Percentiles rank a stretch among this genome's conserved stretches.
Evolutionary conservation across 2,888 invertebrate species (phyloP).

Genomic region (Xanthostigma xanthostigma): DNA sequence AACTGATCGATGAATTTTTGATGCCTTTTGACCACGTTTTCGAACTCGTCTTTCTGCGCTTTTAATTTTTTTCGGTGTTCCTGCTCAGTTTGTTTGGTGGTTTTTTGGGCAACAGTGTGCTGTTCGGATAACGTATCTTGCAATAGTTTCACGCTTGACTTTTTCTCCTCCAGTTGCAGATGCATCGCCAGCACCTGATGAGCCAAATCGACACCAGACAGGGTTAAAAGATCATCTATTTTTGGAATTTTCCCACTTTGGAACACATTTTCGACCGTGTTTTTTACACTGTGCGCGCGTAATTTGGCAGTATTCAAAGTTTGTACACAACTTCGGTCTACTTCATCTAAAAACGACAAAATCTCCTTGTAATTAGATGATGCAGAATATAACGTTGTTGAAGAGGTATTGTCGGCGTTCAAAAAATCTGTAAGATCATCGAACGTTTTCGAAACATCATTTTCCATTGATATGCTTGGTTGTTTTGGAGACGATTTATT

Average conservation of each 20-base stretch:
- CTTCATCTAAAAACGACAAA: constrained; percentile 48
- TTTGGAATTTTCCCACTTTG: constrained; percentile 25
- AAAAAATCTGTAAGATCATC: not conserved
- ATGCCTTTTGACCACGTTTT: constrained; percentile 56
- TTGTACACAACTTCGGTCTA: constrained; percentile 31
- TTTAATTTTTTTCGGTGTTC: constrained; percentile 32
- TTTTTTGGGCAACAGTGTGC: constrained; percentile 31
- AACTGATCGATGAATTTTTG: constrained; percentile 73
- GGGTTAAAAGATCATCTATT: constrained; percentile 36
- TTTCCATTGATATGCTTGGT: constrained; percentile 11
- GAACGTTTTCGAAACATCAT: not conserved
- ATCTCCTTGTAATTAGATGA: constrained; percentile 37
- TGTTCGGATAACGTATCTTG: constrained; percentile 43
- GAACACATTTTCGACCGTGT: constrained; percentile 19
- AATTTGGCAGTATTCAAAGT: constrained; percentile 22
- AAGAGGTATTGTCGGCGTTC: not conserved
- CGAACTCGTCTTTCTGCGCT: constrained; percentile 54
- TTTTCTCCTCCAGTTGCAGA: constrained; percentile 43
- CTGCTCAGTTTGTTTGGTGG: constrained; percentile 27
- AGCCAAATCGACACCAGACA: constrained; percentile 42
- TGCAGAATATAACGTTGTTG: not conserved
- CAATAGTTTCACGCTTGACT: constrained; percentile 39
- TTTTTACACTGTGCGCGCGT: constrained; percentile 17
- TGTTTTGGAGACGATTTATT: constrained; percentile 10
- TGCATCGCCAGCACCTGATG: constrained; percentile 44